Base-by-base conservation (phyloP, 92 coral and sea anemone genomes). In the Phymanthus crucifer region DNA sequence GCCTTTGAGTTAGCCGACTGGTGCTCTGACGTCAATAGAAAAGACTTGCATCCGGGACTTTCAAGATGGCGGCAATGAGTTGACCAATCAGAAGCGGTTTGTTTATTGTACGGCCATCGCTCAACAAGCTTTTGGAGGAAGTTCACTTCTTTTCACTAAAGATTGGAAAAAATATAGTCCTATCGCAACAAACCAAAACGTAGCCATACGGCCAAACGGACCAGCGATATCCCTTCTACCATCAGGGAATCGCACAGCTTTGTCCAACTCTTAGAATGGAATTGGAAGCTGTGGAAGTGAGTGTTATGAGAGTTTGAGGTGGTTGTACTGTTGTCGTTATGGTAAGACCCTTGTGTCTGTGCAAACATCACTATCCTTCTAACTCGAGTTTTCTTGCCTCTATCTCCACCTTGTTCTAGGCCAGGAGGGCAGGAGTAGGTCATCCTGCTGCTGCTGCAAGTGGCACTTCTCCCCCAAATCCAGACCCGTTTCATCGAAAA, bases 401-500 rank as follows among this genome's bases (percentile, higher is more conserved):
- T 87, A 58, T 82, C 78, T 76, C 80, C 81, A 74, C 82, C 82
- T 73, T 65, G 71, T 75, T 79, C 23, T 46, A 89, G 94, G 88
- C 91, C 89, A 93, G 90, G 90, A 89, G 92, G 89, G 87, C 92
- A 83, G 92, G 84, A 76, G 88, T 88, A 84, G 91, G 90, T 64
- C 90, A 93, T 58, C 93, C 94, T 80, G 87, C 77, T 74, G 80
- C 86, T 46, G 92, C 77, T 74, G 76, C 90, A 26, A 81, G 72
- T 80, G 74, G 70, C 64, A 61, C 95, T 79, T 83, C 93, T 71
- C 76, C 80, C 73, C 85, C 84, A 83, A 90, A 90, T 86, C 92
- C 98, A 83, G 99, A 95, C 84, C 99, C 99, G 68, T 95, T 95
- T 83, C 92, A 93, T 87, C 97, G 99, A 85, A 95, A 93, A 86